Percentiles rank a stretch among this genome's conserved stretches.
These are phyloP conservation scores for Diorhabda sublineata DNA, from an alignment of 1,140 invertebrate genomes.

Conservation along the genomic window DNA sequence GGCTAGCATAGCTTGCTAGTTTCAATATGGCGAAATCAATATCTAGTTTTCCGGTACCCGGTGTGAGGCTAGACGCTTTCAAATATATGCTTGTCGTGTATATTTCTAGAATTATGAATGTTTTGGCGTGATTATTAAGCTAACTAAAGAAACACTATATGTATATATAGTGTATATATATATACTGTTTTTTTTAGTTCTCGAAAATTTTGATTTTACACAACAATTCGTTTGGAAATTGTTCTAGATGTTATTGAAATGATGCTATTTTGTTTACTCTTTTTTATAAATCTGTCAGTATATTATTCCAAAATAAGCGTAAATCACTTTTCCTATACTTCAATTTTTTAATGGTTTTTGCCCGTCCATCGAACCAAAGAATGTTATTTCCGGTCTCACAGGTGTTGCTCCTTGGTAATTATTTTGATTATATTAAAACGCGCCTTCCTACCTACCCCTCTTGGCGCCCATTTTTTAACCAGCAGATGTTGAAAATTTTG, in stretches of 20 bases:
- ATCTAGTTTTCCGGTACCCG: conserved; percentile 30
- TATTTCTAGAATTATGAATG: not conserved
- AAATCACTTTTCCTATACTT: no score
- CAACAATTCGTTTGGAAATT: no score
- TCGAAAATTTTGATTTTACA: no score
- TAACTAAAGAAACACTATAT: no score
- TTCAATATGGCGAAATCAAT: conserved; percentile 48
- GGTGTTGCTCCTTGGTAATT: conserved; percentile 13
- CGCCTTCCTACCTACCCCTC: not conserved
- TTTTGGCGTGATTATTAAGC: not conserved
- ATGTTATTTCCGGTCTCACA: conserved; percentile 24
- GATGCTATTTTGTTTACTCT: no score
- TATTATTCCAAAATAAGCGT: no score
- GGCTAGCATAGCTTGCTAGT: conserved; percentile 38
- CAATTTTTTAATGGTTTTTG: conserved; percentile 3
- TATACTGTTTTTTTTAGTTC: no score
- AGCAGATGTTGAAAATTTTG: not conserved
- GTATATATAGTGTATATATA: no score
- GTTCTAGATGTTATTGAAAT: no score
- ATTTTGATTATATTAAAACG: not conserved
- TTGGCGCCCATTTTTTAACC: not conserved
- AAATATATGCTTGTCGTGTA: conserved; percentile 14
- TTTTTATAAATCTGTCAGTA: no score
- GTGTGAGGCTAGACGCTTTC: conserved; percentile 30
- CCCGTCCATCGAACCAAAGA: not conserved